Base-by-base conservation (phyloP, 2,888 invertebrate species). In the Ormyrus rosae region DNA sequence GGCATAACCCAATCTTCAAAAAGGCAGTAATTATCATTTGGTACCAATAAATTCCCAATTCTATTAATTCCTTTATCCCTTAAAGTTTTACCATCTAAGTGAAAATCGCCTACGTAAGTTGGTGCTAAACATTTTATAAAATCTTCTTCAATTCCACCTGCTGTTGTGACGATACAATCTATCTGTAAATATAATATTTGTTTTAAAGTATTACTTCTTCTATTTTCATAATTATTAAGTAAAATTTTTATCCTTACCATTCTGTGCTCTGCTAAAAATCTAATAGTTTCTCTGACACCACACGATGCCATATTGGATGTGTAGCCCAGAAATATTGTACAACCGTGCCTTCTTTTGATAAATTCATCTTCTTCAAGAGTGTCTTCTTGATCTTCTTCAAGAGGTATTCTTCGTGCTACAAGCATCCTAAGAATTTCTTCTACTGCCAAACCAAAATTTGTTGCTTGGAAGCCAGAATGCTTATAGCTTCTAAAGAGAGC, bases 1-100 rank as follows among this genome's bases (percentile, higher is more conserved):
- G 99, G 99, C 92, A 96, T 97, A 0, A 98, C 93, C 99, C 99
- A 99, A 88, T 98, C 96, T 91, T 99, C 99, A 92, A 99, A 99
- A 85, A 94, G 93, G 88, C 99, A 99, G 90, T 99, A 99, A 91
- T 99, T 99, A 86, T 98, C 95, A 92, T 99, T 99, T 0, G 99
- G 99, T 0, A 99, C 98, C 68, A 99, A 92, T 63, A 99, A 93
- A 91, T 99, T 99, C 56, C 97, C 97, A 81, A 96, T 96, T 83
- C 97, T 92, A 90, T 98, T 98, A 73, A 98, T 95, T 6, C 98
- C 99, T 73, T 95, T 94, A 11, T 96, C 95, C 73, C 99, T 92
- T 19, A 99, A 92, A 68, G 92, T 91, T 90, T 94, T 94, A 0
- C 98, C 99, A 84, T 94, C 93, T 74, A 98, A 92, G 87, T 94